Base-by-base conservation (phyloP, 2,113 vertebrate species). In the Calyptomena viridis region DNA sequence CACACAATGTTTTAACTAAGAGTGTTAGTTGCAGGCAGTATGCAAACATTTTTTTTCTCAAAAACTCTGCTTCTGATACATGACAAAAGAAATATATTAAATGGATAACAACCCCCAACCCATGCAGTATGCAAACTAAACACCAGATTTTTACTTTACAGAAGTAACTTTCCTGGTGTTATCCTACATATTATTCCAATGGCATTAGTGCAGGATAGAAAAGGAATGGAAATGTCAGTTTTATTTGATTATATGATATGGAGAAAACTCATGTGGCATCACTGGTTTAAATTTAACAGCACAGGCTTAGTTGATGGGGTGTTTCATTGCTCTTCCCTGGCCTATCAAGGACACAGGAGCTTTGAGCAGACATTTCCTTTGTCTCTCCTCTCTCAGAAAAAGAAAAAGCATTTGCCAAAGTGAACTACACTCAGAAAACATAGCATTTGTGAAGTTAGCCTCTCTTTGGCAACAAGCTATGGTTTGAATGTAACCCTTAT, bases 231-330 rank as follows among this genome's bases (percentile, higher is more conserved):
- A 78, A 75, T 67, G 72, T 87, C 6, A 5, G 18, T 42, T 95
- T 78, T 93, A 90, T 88, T 76, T 90, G 52, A 72, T 81, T 84
- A 74, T 74, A n/a, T 44, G 73, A 58, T 81, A 82, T 0, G 0
- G 66, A 28, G 11, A 60, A 92, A 78, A 33, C 56, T 84, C 2
- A 0, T 72, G 60, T 63, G 87, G 64, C 69, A 75, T 89, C 0
- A 0, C 69, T 67, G 60, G 68, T 67, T 76, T 89, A 76, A 78
- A 78, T 89, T 94, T 75, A 90, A 59, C 28, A 89, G 33, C 73
- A 52, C 0, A 0, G 47, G 24, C 80, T 84, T 1, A 2, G 60
- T 1, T 69, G 64, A 71, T 81, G 60, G 24, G 8, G 16, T 52
- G 50, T 77, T 89, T 50, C 47, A 39, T 28, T 90, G 89, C 80